phyloP scores from a whole-genome alignment of 2,113 vertebrate genomes.

The Eleginops maclovinus region DNA sequence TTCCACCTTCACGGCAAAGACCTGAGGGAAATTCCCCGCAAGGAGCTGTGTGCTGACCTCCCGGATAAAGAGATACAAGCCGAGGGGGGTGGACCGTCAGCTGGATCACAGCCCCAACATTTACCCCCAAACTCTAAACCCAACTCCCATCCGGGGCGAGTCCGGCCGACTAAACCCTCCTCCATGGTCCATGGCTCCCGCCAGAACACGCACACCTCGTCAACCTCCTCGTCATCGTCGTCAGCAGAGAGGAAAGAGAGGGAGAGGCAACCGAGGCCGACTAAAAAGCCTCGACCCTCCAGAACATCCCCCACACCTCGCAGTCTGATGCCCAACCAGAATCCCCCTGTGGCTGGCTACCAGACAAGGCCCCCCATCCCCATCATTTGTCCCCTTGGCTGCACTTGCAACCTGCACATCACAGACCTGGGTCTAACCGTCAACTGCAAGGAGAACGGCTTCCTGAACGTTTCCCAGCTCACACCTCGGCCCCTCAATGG shows the following conservation, averaged over 20 bases:
- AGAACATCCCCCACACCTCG: constrained; percentile 91
- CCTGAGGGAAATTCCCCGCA: constrained; percentile 92
- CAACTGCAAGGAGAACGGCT: constrained; percentile 95
- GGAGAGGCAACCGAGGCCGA: constrained; percentile 90
- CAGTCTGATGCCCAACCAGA: constrained; percentile 91
- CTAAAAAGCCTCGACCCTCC: constrained; percentile 90
- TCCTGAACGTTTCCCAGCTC: constrained; percentile 96
- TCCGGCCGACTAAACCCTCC: constrained; percentile 94
- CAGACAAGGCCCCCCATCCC: constrained; percentile 97
- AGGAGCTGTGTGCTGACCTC: constrained; percentile 92
- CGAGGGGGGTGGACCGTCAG: constrained; percentile 88
- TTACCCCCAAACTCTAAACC: constrained; percentile 69
- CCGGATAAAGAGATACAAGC: constrained; percentile 81
- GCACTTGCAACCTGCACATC: constrained; percentile 97
- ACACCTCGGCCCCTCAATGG: constrained; percentile 95
- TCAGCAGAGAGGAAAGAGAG: constrained; percentile 91
- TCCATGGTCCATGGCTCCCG: constrained; percentile 94
- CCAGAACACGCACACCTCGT: constrained; percentile 89
- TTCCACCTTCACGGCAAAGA: constrained; percentile 99
- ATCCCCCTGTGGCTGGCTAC: constrained; percentile 92
- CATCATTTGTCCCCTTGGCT: constrained; percentile 95
- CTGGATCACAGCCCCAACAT: constrained; percentile 80
- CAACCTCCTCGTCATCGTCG: constrained; percentile 80
- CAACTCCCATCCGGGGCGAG: constrained; percentile 87
- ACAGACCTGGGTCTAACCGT: constrained; percentile 95